These are phyloP conservation scores for Lampris megalopsis DNA, from an alignment of 2,113 vertebrate genomes.

Conservation along the genomic window DNA sequence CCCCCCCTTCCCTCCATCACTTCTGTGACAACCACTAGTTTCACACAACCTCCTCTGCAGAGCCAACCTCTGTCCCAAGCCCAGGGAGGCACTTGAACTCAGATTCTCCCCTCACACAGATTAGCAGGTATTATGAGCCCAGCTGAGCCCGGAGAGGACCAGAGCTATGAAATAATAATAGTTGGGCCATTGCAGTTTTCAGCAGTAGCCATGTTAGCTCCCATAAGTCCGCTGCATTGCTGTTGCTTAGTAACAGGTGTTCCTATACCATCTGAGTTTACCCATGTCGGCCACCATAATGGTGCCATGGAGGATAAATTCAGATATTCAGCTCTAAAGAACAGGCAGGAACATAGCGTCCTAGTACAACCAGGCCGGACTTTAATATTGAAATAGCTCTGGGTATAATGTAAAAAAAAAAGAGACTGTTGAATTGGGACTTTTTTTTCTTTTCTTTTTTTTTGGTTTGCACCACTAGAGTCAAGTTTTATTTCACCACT, in stretches of 20 bases:
- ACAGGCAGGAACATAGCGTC: neutral
- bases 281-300: no score
- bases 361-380: neutral
- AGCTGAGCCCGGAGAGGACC: neutral
- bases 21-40: neutral
- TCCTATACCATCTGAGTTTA: neutral
- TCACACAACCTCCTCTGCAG: neutral
- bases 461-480: conserved; percentile 1
- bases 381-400: neutral
- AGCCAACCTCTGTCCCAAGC: neutral
- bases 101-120: neutral
- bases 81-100: neutral
- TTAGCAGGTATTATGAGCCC: neutral
- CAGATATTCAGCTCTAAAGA: neutral
- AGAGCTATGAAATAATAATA: neutral
- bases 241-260: neutral
- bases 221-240: neutral
- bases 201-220: neutral
- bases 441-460: neutral
- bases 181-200: neutral
- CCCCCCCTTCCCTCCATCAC: neutral
- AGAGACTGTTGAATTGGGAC: neutral
- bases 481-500: conserved; percentile 1
- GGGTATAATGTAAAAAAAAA: neutral
- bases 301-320: no score